Evolutionary conservation across 2,888 invertebrate genomes (phyloP).

Genomic region (Drosophila birchii): DNA sequence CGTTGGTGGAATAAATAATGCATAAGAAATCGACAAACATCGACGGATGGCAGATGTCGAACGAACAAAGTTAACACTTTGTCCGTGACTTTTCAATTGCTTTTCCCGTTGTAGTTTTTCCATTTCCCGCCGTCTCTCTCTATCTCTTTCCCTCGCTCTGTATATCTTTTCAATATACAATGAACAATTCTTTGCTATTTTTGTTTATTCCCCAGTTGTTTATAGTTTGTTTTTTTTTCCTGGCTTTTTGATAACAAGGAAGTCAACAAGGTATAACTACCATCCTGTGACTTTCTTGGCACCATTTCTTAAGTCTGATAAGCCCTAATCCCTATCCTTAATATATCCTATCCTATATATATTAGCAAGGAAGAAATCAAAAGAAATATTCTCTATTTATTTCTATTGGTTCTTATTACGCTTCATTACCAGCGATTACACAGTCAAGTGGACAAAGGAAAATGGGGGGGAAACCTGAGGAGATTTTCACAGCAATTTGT

Average conservation of each 20-base stretch:
- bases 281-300: neutral
- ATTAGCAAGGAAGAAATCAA: too few species aligned
- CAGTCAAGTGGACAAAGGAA: slow-evolving; percentile 17
- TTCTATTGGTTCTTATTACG: slow-evolving; percentile 40
- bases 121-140: slow-evolving; percentile 1
- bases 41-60: slow-evolving; percentile 20
- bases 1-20: slow-evolving; percentile 23
- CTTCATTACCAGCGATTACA: slow-evolving; percentile 56
- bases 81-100: slow-evolving; percentile 40
- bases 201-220: slow-evolving; percentile 9
- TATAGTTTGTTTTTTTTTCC: slow-evolving; percentile 3
- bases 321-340: neutral
- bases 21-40: slow-evolving; percentile 18
- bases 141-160: neutral
- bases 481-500: neutral
- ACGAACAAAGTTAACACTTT: slow-evolving; percentile 22
- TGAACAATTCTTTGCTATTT: neutral
- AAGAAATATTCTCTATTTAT: neutral
- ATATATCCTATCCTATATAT: neutral
- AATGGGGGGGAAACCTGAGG: neutral
- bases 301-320: neutral
- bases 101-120: slow-evolving; percentile 18
- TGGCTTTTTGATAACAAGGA: slow-evolving; percentile 28
- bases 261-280: neutral
- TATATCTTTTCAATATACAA: slow-evolving; percentile 2